phyloP scores from a whole-genome alignment of 2,888 invertebrate genomes.

The Athalia cordata region DNA sequence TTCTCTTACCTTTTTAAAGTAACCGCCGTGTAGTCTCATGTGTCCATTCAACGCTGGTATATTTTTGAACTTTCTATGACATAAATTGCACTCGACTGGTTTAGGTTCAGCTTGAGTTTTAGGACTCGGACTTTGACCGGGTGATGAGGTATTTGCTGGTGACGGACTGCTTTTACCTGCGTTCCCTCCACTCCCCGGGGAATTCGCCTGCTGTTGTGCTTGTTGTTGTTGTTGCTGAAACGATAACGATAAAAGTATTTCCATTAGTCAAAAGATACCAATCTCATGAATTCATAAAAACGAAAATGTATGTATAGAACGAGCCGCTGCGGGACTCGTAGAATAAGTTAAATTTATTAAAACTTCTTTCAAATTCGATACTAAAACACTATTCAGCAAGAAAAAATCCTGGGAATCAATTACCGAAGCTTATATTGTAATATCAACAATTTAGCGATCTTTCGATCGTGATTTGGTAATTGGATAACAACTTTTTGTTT shows the following conservation, averaged over 20 bases:
- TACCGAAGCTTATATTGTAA: too few relatives aligned
- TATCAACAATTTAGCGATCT: too few relatives aligned
- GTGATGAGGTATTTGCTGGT: slow-evolving; percentile 66
- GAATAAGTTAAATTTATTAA: too few relatives aligned
- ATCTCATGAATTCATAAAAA: background rate
- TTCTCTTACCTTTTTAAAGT: slow-evolving; percentile 89
- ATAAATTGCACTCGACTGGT: slow-evolving; percentile 96
- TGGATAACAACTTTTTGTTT: too few relatives aligned
- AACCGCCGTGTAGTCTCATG: slow-evolving; percentile 98
- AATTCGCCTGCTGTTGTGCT: slow-evolving; percentile 65
- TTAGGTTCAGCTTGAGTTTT: slow-evolving; percentile 80
- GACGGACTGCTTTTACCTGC: slow-evolving; percentile 68
- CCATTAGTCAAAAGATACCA: background rate
- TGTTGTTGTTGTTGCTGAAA: slow-evolving; percentile 63
- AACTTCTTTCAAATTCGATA: too few relatives aligned
- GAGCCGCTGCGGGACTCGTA: too few relatives aligned
- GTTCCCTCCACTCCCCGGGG: slow-evolving; percentile 67
- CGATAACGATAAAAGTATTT: background rate
- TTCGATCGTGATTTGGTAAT: too few relatives aligned
- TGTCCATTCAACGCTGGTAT: slow-evolving; percentile 98
- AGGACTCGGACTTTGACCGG: slow-evolving; percentile 55
- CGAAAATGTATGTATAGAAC: too few relatives aligned
- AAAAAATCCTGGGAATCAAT: too few relatives aligned
- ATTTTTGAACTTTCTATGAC: slow-evolving; percentile 97
- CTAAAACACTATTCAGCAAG: too few relatives aligned